phyloP scores from a whole-genome alignment of 2,888 invertebrate species.

The Orthosia incerta region DNA sequence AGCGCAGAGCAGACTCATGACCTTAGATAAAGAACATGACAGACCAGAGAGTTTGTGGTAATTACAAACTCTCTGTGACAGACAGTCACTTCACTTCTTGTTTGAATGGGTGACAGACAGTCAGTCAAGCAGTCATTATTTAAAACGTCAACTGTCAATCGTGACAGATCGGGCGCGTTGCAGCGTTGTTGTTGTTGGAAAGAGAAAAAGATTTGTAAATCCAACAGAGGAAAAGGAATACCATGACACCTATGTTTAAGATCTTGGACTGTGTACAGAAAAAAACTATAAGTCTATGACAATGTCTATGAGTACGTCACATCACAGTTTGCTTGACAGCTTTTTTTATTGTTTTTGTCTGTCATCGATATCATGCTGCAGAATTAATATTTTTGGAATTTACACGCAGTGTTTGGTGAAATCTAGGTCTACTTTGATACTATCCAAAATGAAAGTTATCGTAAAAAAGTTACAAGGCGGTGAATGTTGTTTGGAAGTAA shows the following conservation, averaged over 20 bases:
- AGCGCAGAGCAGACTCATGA: background rate
- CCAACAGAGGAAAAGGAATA: slow-evolving; percentile 20
- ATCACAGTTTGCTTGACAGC: slow-evolving; percentile 30
- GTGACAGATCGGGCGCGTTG: background rate
- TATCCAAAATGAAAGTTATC: slow-evolving; percentile 92
- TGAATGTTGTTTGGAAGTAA: slow-evolving; percentile 93
- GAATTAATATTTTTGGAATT: slow-evolving; percentile 65
- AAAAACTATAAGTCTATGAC: no score
- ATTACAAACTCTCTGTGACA: no score
- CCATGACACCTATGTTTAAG: slow-evolving; percentile 4
- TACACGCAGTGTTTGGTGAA: slow-evolving; percentile 51
- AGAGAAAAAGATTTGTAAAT: slow-evolving; percentile 14
- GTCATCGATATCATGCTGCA: slow-evolving; percentile 63
- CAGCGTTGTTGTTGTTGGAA: background rate
- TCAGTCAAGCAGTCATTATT: no score
- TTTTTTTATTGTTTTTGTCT: slow-evolving; percentile 57
- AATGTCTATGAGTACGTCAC: background rate
- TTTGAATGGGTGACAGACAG: no score
- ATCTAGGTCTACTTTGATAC: slow-evolving; percentile 48
- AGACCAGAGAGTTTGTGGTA: no score
- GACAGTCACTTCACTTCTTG: no score
- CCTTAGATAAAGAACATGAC: no score
- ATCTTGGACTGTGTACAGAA: no score
- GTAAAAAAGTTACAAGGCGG: slow-evolving; percentile 94
- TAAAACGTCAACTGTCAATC: background rate